These are phyloP conservation scores for Loripinus fragilis DNA, from an alignment of 2,888 invertebrate genomes.

Conservation along the genomic window DNA sequence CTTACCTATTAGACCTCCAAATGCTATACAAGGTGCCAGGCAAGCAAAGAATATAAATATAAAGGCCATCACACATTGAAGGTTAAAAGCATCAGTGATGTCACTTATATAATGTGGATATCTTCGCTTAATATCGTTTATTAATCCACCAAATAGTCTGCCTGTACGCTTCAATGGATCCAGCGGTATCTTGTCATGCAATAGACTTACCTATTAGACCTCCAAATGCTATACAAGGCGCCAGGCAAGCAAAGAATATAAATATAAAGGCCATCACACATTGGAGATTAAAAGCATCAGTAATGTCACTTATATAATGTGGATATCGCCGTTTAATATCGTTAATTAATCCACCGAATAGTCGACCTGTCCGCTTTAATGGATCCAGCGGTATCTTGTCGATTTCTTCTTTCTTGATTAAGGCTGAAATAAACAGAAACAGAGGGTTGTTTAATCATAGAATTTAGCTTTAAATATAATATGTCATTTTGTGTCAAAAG, in stretches of 20 bases:
- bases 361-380: conserved; percentile 90
- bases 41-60: conserved; percentile 99
- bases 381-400: conserved; percentile 85
- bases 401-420: conserved; percentile 68
- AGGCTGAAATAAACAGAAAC: conserved; percentile 60
- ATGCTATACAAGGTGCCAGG: conserved; percentile 97
- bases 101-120: conserved; percentile 91
- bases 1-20: conserved; percentile 94
- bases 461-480: no score
- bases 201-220: conserved; percentile 91
- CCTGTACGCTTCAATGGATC: conserved; percentile 91
- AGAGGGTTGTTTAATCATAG: no score
- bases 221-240: conserved; percentile 98
- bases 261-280: conserved; percentile 96
- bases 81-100: conserved; percentile 93
- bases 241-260: conserved; percentile 98
- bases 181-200: conserved; percentile 70
- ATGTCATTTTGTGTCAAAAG: no score
- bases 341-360: conserved; percentile 95
- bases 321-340: conserved; percentile 93
- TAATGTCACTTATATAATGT: conserved; percentile 91
- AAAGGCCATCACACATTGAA: conserved; percentile 94
- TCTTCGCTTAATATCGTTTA: conserved; percentile 94
- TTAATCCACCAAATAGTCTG: conserved; percentile 93
- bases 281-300: conserved; percentile 94